Base-by-base conservation (phyloP, 2,797 vertebrate genomes). In the Enteromius mattozi region DNA sequence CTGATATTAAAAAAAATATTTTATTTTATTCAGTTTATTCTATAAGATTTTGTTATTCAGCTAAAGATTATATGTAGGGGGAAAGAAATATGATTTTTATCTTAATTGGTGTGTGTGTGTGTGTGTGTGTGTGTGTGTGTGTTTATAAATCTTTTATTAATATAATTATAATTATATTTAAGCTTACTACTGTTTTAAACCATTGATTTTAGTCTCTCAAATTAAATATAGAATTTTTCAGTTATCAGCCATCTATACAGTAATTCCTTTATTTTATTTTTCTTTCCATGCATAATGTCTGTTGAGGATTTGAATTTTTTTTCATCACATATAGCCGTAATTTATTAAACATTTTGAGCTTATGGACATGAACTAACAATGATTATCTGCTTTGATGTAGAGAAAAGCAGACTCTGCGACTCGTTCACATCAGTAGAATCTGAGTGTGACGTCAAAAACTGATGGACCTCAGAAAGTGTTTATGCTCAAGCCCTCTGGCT, bases 381-480 rank as follows among this genome's bases (percentile, higher is more conserved):
- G 8, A 33, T 16, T 16, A 5, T 19, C 24, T 74, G 8, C 72
- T 86, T 86, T 81, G 81, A 88, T 81, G 56, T 81, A 84, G 72
- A 86, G 63, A 83, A 65, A 35, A 72, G 49, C 77, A 35, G 54
- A 51, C 24, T 30, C 70, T 75, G 78, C 81, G 81, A 78, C 82
- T 79, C 72, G 42, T 47, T 65, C 21, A 54, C 33, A 75, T 79
- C 35, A 80, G 47, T 49, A 54, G 72, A 16, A 49, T 80, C 65
- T 70, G 61, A 77, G 71, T 45, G 69, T 40, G 79, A 77, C 33
- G 83, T 82, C 71, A 85, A 77, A 87, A 80, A 74, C 68, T 30
- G 40, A 63, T n/a, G 7, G 16, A 37, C 51, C 65, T 85, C 21
- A 79, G 77, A 80, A 51, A 3, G 7, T 77, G 37, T 76, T 80